A percentile compares a stretch with the other conserved stretches of the same genome.
Conservation (phyloP, 1,140 invertebrate species). For the Kradibia gibbosae region DNA sequence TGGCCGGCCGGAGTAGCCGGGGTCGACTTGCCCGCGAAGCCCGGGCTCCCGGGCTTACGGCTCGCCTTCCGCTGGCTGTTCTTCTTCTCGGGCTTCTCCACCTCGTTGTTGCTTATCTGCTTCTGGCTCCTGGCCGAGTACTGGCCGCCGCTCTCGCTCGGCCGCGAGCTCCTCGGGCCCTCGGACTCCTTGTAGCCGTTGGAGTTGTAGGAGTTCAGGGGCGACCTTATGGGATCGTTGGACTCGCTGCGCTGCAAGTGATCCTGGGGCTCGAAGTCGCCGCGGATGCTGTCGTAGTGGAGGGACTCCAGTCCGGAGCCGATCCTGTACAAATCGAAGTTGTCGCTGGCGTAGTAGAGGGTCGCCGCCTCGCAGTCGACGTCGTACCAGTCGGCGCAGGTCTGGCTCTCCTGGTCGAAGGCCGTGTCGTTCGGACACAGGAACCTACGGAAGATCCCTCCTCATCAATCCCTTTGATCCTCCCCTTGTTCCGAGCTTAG, state of each 20-base stretch:
- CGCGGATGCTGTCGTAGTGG: slow-evolving; percentile 67
- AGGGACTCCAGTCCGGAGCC: slow-evolving; percentile 76
- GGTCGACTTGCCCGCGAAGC: slow-evolving; percentile 57
- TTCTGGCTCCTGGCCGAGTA: slow-evolving; percentile 74
- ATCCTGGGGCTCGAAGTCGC: slow-evolving; percentile 82
- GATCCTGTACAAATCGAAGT: slow-evolving; percentile 86
- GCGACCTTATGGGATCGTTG: slow-evolving; percentile 75
- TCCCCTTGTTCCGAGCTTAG: too few species aligned
- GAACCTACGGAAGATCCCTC: slow-evolving; percentile 78
- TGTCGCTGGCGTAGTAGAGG: slow-evolving; percentile 85
- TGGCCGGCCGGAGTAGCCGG: slow-evolving; percentile 48
- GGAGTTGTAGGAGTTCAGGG: slow-evolving; percentile 62
- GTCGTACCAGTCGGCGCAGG: slow-evolving; percentile 92
- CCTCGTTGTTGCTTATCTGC: slow-evolving; percentile 72
- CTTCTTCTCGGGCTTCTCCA: slow-evolving; percentile 70
- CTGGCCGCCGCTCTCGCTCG: slow-evolving; percentile 80
- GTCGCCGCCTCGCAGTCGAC: slow-evolving; percentile 87
- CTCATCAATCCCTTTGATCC: too few species aligned
- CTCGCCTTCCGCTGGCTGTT: slow-evolving; percentile 65
- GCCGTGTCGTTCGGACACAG: slow-evolving; percentile 93
- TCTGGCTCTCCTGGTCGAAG: slow-evolving; percentile 93
- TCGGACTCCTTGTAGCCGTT: slow-evolving; percentile 59
- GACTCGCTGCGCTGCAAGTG: slow-evolving; percentile 84
- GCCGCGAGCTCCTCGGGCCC: slow-evolving; percentile 66
- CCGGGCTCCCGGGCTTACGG: slow-evolving; percentile 63